Conservation (phyloP, 2,888 invertebrate species). For the Sisyra terminalis region DNA sequence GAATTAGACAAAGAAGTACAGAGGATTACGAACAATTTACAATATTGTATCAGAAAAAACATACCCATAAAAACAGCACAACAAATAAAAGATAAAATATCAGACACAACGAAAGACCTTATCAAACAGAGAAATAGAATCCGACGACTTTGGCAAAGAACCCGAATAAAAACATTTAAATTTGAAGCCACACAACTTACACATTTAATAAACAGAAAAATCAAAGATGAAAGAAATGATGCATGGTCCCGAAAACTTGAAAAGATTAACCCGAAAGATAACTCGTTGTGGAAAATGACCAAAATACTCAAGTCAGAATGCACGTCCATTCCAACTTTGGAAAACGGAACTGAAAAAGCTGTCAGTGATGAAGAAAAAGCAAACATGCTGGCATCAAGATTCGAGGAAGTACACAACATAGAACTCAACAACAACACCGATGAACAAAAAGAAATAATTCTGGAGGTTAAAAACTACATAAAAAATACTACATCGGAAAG, state of each 20-base stretch:
- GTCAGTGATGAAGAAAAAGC: background rate
- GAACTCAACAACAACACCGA: no score
- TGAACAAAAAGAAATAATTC: no score
- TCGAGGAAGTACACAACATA: no score
- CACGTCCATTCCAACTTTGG: constrained; percentile 1
- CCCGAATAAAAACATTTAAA: background rate
- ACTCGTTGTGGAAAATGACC: constrained; percentile 7
- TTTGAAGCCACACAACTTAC: background rate
- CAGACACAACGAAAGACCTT: background rate
- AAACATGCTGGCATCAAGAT: background rate
- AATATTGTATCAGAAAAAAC: background rate
- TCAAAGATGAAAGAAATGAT: constrained; percentile 8
- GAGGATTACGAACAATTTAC: background rate
- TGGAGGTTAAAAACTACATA: no score
- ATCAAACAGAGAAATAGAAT: constrained; percentile 3
- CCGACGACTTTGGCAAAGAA: background rate
- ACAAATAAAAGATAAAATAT: constrained; percentile 5
- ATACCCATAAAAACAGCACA: background rate
- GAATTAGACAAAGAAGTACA: no score
- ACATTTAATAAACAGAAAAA: no score
- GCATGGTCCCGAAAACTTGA: constrained; percentile 10
- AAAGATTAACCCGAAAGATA: constrained; percentile 9
- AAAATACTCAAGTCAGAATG: constrained; percentile 2
- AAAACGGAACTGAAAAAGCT: background rate
- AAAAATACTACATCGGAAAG: no score